Evolutionary conservation across 1,140 invertebrate genomes (phyloP), one percentile per base, ranked within the genome.

Genomic region (Catajapyx aquilonaris): DNA sequence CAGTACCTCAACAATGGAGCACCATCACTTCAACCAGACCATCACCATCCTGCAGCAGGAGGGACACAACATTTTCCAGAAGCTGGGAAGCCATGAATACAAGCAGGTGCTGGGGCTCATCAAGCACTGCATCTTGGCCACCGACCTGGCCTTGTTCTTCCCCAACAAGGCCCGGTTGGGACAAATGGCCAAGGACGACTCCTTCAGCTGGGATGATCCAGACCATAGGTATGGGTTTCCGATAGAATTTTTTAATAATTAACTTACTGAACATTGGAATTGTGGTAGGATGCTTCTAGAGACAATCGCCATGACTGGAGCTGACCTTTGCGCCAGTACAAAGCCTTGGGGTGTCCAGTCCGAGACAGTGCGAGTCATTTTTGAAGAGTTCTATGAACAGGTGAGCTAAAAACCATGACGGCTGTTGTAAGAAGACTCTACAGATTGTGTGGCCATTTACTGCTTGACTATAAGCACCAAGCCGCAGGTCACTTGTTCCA

Each of bases 11-110:
- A 79, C 79, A 2, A 73, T 85, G 63, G 81, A 85, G 50, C 78
- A 84, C 52, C 81, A 85, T 51, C 81, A 85, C 52, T 86, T 84
- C 49, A 85, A 85, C 52, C 79, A 81, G 48, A 84, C 81, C 2
- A 74, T 84, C 5, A 76, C 73, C 5, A 85, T 86, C 47, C 53
- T 85, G 4, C 76, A 81, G 54, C 76, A 80, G 71, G 77, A 84
- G 37, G 78, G 77, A 1, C 68, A 71, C 47, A 85, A 86, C 49
- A 84, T 86, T 38, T 77, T 86, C 48, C 65, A 65, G 20, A 68
- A 77, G 46, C 54, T 86, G 13, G 65, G 64, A 4, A 73, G 68
- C 31, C 64, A 65, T 11, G 78, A 85, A 40, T 86, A 81, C 57
- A 83, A 81, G 50, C 62, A 72, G 51, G 71, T 83, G 2, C 52